phyloP scores from a whole-genome alignment of 2,888 invertebrate species.

The Thymelicus sylvestris region DNA sequence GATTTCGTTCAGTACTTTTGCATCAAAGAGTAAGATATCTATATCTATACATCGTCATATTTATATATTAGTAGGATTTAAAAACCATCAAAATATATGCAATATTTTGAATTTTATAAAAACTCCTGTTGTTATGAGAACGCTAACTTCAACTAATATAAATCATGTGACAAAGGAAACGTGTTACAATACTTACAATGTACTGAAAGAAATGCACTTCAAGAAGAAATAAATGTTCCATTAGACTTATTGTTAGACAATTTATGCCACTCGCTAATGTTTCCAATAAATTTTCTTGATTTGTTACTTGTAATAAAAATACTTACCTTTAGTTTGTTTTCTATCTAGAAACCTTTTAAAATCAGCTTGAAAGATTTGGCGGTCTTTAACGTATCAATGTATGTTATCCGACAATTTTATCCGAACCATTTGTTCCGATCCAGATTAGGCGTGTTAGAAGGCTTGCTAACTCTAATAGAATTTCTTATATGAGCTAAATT shows the following conservation, averaged over 20 bases:
- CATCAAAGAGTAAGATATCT: too few species aligned
- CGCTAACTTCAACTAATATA: too few species aligned
- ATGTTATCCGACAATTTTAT: background rate
- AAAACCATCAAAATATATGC: too few species aligned
- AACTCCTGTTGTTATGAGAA: too few species aligned
- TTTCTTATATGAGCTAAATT: background rate
- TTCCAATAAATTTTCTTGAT: background rate
- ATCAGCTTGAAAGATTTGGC: background rate
- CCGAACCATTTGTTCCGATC: background rate
- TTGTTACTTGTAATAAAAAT: background rate
- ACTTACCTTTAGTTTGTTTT: background rate
- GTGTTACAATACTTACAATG: background rate
- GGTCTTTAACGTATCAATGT: background rate
- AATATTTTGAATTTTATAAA: too few species aligned
- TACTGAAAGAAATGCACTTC: slow-evolving; percentile 1
- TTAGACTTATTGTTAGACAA: background rate
- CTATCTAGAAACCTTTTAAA: background rate
- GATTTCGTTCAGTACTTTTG: too few species aligned
- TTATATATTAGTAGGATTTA: too few species aligned
- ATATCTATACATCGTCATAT: too few species aligned
- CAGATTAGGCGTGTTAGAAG: background rate
- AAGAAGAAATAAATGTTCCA: background rate
- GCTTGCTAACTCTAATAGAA: background rate
- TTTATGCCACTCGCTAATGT: background rate
- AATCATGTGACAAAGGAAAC: too few species aligned